Base-by-base conservation (phyloP, 2,113 vertebrate genomes). In the Centropus unirufus region DNA sequence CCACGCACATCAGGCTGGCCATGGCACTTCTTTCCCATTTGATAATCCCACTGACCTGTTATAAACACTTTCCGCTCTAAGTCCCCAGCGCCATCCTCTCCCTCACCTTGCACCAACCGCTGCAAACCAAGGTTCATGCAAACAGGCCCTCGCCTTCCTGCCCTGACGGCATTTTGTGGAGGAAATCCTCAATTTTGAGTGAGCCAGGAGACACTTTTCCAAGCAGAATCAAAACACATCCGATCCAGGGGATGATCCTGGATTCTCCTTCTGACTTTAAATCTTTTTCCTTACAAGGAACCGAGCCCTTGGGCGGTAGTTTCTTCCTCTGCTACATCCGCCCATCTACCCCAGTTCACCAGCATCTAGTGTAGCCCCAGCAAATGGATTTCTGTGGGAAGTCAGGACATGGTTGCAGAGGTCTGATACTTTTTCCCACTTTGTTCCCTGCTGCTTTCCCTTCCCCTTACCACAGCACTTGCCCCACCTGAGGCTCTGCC, bases 341-440 rank as follows among this genome's bases (percentile, higher is more conserved):
- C 42, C 42, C 5, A 0, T 47, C 78, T 83, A 58, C 47, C 1
- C 5, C 1, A 1, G 57, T 14, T 47, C 5, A 1, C n/a, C 59
- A 46, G 24, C 34, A 30, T 30, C 27, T 64, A 58, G 32, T 8
- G 22, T 26, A 92, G 80, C 5, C 27, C 24, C 78, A 81, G 76
- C 13, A 76, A 86, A 84, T 32, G n/a, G 47, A 76, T 89, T 91
- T 89, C 54, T 90, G 81, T 62, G 49, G 40, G 39, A 83, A 94
- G n/a, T 22, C 2, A 62, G 44, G 19, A 12, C 1, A 2, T 44
- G 34, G 69, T 20, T 57, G 55, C 4, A 1, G 55, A 15, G 27
- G 6, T 70, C 26, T 68, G 34, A 51, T 42, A 44, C 12, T 55
- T n/a, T 70, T 85, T 68, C 68, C 64, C 1, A 4, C 52, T 93